Base-by-base conservation (phyloP, 2,888 invertebrate genomes). In the Baccha elongata region DNA sequence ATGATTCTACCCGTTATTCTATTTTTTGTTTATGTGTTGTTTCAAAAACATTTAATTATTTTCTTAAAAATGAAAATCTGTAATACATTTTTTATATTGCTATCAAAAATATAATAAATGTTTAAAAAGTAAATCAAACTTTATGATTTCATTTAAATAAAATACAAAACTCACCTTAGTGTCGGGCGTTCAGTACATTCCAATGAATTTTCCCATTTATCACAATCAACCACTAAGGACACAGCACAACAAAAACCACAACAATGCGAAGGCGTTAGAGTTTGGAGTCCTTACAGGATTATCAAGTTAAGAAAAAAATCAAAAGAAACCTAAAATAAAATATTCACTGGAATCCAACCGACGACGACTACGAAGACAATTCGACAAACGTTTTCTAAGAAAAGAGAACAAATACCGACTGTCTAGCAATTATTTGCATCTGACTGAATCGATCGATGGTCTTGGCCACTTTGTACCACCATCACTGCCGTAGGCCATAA, bases 371-470 rank as follows among this genome's bases (percentile, higher is more conserved):
- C 6, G 26, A 3, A n/a, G 23, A 44, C 32, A 32, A 37, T 35
- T 35, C 19, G n/a, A 53, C 35, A 35, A 35, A 32, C 32, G 53
- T 55, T 40, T 55, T 76, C 19, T 50, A 52, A 29, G 50, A 19
- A 68, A 53, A 62, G 46, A 58, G 44, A 73, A 46, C 5, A 11
- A 32, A 35, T 17, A 13, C 26, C 19, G 44, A 64, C 52, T 52
- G 68, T 72, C 74, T 55, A 69, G 55, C 55, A 7, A 32, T 32
- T 78, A 83, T 83, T 78, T 83, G 83, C 83, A 83, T 83, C 83
- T 74, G 73, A 80, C 80, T 84, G 73, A 79, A 79, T 44, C 74
- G 73, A 79, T 79, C 84, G 79, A 84, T 84, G 73, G 84, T 79
- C 79, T 69, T 58, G 79, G 73, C 68, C 35, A 84, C 73, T 74